phyloP scores from a whole-genome alignment of 2,797 vertebrate genomes.

The Lacerta viridis region DNA sequence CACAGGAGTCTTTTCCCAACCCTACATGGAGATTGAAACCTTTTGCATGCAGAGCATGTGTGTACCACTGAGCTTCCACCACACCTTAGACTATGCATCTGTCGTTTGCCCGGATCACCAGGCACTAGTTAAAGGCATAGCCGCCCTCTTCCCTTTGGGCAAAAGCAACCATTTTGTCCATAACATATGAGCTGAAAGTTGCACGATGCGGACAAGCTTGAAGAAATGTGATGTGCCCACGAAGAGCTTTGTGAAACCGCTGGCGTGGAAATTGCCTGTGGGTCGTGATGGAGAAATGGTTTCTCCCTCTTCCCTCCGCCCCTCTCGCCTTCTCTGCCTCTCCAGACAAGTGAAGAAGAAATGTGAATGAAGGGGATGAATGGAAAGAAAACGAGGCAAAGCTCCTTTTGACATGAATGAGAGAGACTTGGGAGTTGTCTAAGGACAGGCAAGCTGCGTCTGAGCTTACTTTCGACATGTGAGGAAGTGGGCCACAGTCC shows the following conservation, averaged over 20 bases:
- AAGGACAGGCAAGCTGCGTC: slow-evolving; percentile 27
- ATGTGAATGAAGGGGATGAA: slow-evolving; percentile 18
- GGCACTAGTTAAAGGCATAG: neutral
- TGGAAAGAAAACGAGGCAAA: slow-evolving; percentile 5
- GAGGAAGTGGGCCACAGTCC: slow-evolving; percentile 31
- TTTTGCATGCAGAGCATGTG: too few species aligned
- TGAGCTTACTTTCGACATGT: neutral
- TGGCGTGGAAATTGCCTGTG: neutral
- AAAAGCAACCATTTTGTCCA: neutral
- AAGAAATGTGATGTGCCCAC: too few species aligned
- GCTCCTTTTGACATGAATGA: neutral
- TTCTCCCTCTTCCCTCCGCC: neutral
- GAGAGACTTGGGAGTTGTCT: neutral
- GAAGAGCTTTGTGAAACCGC: neutral
- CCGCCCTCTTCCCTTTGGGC: too few species aligned
- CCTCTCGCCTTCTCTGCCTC: neutral
- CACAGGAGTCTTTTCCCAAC: too few species aligned
- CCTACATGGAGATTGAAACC: too few species aligned
- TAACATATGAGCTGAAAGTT: neutral
- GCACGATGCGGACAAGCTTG: neutral
- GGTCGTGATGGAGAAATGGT: neutral
- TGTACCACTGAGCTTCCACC: neutral
- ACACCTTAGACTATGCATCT: neutral
- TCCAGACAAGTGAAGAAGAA: neutral
- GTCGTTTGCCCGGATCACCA: neutral